A percentile compares a stretch with the other conserved stretches of the same genome.
phyloP scores from a whole-genome alignment of 2,888 invertebrate species.

The Harpagoxenus sublaevis region DNA sequence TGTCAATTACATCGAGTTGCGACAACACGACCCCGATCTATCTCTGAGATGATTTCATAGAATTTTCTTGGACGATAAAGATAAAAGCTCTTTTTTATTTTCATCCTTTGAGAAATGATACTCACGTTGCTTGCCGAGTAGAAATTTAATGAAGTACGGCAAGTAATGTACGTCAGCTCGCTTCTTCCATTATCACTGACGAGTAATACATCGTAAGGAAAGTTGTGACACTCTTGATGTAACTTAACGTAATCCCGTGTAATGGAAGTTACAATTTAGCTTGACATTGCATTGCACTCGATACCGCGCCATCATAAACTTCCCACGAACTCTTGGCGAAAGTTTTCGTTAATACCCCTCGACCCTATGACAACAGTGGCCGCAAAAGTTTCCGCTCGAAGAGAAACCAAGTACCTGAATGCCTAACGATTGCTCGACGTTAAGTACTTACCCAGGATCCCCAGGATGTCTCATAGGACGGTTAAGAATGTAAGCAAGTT shows the following conservation, averaged over 20 bases:
- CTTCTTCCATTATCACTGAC: slow-evolving; percentile 25
- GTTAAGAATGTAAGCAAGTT: slow-evolving; percentile 28
- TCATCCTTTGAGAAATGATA: not conserved
- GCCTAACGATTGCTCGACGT: slow-evolving; percentile 73
- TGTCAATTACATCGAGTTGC: slow-evolving; percentile 8
- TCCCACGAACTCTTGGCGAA: not conserved
- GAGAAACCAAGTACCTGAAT: slow-evolving; percentile 60
- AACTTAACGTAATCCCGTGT: slow-evolving; percentile 47
- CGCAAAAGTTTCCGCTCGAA: slow-evolving; percentile 59
- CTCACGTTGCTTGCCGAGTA: not conserved
- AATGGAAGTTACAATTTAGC: slow-evolving; percentile 47
- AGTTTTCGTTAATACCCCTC: slow-evolving; percentile 55
- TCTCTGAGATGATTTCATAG: not conserved
- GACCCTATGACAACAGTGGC: slow-evolving; percentile 52
- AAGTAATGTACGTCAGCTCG: not conserved
- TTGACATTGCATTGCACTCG: slow-evolving; percentile 41
- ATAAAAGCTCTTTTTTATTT: not conserved
- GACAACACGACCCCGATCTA: slow-evolving; percentile 1
- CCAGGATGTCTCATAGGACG: slow-evolving; percentile 24
- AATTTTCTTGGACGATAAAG: not conserved
- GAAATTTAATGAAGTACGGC: slow-evolving; percentile 14
- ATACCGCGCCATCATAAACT: slow-evolving; percentile 34
- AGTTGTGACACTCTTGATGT: slow-evolving; percentile 33
- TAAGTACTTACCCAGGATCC: slow-evolving; percentile 63
- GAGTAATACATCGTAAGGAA: slow-evolving; percentile 30